Evolutionary conservation across 2,797 vertebrate species (phyloP).

Genomic region (Poecilia velifera): DNA sequence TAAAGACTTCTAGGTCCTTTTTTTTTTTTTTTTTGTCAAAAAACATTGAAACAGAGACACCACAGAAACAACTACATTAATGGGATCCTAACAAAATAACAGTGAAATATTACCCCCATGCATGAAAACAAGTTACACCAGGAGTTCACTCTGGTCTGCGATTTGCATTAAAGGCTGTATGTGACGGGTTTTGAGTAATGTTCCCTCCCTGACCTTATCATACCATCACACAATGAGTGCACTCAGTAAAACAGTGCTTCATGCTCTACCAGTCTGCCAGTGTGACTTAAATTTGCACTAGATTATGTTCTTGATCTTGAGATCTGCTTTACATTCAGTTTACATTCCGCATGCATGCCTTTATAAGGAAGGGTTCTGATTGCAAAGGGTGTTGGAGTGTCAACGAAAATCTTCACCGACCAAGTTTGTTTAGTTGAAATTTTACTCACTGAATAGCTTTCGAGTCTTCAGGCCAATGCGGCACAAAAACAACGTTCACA

Average conservation of each 20-base stretch:
- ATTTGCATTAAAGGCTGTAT: slow-evolving; percentile 39
- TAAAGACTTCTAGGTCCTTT: not conserved
- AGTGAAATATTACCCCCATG: slow-evolving; percentile 1
- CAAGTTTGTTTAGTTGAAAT: not conserved
- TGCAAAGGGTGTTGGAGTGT: not conserved
- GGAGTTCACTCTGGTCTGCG: slow-evolving; percentile 26
- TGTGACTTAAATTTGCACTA: slow-evolving; percentile 18
- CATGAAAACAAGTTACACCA: slow-evolving; percentile 37
- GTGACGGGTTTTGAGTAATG: slow-evolving; percentile 42
- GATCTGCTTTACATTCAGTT: slow-evolving; percentile 6
- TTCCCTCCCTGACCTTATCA: slow-evolving; percentile 5
- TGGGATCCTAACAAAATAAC: not conserved
- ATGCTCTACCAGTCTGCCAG: slow-evolving; percentile 24
- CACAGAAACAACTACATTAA: not conserved
- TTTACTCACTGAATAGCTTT: not conserved
- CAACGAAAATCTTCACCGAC: not conserved
- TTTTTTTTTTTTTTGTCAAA: not conserved
- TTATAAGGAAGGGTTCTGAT: not conserved
- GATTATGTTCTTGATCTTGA: slow-evolving; percentile 12
- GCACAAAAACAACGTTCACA: not conserved
- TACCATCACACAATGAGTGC: slow-evolving; percentile 3
- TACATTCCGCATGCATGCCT: not conserved
- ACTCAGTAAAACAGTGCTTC: slow-evolving; percentile 18
- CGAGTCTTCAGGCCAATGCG: not conserved
- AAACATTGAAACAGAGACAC: not conserved